Conservation (phyloP, 2,113 vertebrate species). For the Genyomyrus donnyi region DNA sequence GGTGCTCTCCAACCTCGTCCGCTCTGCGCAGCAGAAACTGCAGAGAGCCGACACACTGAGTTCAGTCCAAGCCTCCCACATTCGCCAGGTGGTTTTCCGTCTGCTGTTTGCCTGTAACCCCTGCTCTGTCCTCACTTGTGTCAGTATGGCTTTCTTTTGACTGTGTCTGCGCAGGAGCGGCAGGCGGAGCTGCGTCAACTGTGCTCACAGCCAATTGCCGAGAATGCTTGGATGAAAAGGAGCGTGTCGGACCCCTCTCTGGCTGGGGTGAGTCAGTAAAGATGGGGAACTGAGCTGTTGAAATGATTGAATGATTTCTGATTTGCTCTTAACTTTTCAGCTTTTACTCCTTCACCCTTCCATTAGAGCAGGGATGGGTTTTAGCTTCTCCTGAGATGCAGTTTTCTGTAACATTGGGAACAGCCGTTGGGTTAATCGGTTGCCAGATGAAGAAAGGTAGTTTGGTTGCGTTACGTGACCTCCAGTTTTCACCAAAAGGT, state of each 20-base stretch:
- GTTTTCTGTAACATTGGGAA: background rate
- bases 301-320: background rate
- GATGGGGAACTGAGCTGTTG: background rate
- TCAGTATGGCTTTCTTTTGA: background rate
- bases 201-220: constrained; percentile 49
- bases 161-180: constrained; percentile 43
- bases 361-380: background rate
- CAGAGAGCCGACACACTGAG: constrained; percentile 45
- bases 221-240: constrained; percentile 61
- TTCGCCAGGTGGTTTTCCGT: constrained; percentile 52
- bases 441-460: background rate
- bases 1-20: constrained; percentile 45
- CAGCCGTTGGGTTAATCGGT: background rate
- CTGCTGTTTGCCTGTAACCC: background rate
- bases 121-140: background rate
- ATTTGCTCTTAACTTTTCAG: background rate
- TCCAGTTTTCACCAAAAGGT: constrained; percentile 35
- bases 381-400: background rate
- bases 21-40: constrained; percentile 53
- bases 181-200: constrained; percentile 50
- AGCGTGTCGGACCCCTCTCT: constrained; percentile 50
- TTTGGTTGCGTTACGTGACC: background rate
- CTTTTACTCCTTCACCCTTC: background rate
- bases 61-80: constrained; percentile 46
- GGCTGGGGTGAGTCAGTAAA: constrained; percentile 40